Evolutionary conservation across 2,113 vertebrate genomes (phyloP).

Genomic region (Oncorhynchus nerka): DNA sequence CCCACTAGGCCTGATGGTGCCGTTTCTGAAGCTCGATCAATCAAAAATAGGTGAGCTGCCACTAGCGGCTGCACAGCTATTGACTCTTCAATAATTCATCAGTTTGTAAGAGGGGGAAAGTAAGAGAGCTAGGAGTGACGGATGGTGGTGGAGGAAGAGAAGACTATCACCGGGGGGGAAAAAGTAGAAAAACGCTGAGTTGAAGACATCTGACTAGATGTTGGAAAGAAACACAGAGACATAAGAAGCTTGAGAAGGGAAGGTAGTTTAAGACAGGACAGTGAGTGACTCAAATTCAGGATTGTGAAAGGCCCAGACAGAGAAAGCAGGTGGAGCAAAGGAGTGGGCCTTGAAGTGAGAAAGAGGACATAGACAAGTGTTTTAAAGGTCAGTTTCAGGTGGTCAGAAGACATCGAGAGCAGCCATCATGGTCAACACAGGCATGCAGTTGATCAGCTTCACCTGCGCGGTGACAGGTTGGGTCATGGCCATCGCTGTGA

Average conservation of each 20-base stretch:
- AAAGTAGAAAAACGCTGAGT: neutral
- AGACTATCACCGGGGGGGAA: neutral
- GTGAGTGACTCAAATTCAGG: conserved; percentile 17
- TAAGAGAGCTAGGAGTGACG: conserved; percentile 5
- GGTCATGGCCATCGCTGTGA: conserved; percentile 84
- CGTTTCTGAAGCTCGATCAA: conserved; percentile 25
- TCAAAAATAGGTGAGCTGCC: conserved; percentile 28
- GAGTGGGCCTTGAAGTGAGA: neutral
- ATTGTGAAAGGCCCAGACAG: conserved; percentile 28
- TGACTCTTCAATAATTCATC: conserved; percentile 63
- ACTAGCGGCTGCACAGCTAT: conserved; percentile 39
- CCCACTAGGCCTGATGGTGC: neutral
- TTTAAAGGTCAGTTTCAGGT: neutral
- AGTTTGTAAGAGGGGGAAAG: conserved; percentile 45
- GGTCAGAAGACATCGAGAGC: neutral
- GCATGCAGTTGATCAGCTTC: conserved; percentile 80
- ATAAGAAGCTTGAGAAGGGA: conserved; percentile 29
- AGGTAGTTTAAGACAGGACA: conserved; percentile 42
- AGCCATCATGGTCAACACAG: conserved; percentile 76
- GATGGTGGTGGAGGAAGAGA: conserved; percentile 5
- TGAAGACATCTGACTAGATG: conserved; percentile 25
- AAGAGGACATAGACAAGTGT: neutral
- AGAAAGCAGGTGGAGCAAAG: neutral
- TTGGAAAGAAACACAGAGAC: conserved; percentile 26
- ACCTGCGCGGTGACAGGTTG: conserved; percentile 78